Evolutionary conservation across 2,797 vertebrate species (phyloP), one percentile per base, ranked within the genome.

Genomic region (Notoglanidium macrostoma): DNA sequence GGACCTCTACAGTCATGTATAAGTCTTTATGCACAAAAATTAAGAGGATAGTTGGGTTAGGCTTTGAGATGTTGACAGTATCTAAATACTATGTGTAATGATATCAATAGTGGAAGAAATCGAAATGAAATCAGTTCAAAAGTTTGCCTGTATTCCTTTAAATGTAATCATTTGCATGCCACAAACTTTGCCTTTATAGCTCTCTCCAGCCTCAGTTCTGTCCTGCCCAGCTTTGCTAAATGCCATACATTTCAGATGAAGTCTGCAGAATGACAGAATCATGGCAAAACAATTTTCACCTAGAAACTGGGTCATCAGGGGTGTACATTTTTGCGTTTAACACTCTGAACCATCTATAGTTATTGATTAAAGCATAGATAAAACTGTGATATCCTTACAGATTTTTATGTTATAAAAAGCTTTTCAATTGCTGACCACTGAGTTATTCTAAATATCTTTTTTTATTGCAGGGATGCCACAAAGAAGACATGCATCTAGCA

Each of bases 401-500:
- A 3, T 10, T 82, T 63, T n/a, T 81, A 11, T 46, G 55, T 35
- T 44, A 63, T 15, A 14, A 26, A 77, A 54, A 21, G 4, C 17
- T 26, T 44, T 59, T 80, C 14, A 59, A 40, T 3, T 35, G 10
- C 29, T 78, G 76, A 78, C 21, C 76, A 21, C 4, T 65, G 57
- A 63, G 0, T 9, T 19, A 11, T 35, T 19, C 9, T 35, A 55
- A 89, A 57, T 77, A 73, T 63, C 46, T 46, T 46, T 65, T 46
- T 63, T 65, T 61, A 49, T 63, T 84, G n/a, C 65, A 89, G 89
- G 86, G 77, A 87, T 82, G 76, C 86, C 86, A 85, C 44, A 65
- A 63, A 73, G 59, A 44, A 57, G 74, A 78, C 51, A 72, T 57
- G 49, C 63, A 68, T 76, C 83, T 76, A 12, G 72, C 17, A 59